phyloP scores from a whole-genome alignment of 2,113 vertebrate species.

The Kobus ellipsiprymnus region DNA sequence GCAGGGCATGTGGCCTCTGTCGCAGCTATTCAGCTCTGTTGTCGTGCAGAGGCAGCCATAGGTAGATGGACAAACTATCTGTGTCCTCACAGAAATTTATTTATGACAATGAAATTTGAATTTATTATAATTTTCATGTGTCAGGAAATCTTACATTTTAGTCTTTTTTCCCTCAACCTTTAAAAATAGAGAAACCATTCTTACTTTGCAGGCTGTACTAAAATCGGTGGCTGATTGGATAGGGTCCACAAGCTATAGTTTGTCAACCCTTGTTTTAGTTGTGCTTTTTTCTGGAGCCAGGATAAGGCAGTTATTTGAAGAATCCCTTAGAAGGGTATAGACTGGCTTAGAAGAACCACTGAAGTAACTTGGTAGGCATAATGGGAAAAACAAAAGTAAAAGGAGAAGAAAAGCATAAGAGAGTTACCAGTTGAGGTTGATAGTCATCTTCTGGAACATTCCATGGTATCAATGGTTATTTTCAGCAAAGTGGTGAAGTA shows the following conservation, averaged over 20 bases:
- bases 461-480: background rate
- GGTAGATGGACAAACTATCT: background rate
- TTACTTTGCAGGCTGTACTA: background rate
- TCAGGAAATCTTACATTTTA: background rate
- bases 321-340: background rate
- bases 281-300: background rate
- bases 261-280: background rate
- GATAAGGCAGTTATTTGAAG: background rate
- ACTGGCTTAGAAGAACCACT: background rate
- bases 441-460: background rate
- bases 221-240: background rate
- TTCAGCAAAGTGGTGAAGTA: background rate
- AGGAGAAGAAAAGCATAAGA: background rate
- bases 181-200: background rate
- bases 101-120: background rate
- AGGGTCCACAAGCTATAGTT: background rate
- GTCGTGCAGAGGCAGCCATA: background rate
- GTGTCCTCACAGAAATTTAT: background rate
- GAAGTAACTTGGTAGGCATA: background rate
- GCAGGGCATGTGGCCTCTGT: background rate
- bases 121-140: background rate
- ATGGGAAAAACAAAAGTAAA: background rate
- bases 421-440: accelerated
- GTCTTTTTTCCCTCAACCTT: background rate
- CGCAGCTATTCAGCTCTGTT: background rate